Conservation (phyloP, 2,113 vertebrate genomes). For the Python bivittatus region DNA sequence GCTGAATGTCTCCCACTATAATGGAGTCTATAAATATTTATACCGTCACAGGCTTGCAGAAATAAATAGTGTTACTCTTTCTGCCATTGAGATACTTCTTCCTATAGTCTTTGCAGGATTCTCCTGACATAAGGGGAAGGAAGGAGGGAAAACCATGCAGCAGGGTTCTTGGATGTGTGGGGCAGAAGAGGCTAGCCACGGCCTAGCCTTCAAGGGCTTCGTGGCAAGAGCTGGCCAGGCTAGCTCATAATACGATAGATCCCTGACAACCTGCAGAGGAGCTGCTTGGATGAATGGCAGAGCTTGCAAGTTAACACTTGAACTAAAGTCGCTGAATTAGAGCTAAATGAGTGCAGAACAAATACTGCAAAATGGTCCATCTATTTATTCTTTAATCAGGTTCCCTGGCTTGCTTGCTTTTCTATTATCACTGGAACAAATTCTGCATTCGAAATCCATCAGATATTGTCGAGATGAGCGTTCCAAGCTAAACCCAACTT, state of each 20-base stretch:
- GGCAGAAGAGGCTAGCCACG: accelerated
- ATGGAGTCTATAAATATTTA: background rate
- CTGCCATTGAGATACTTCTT: accelerated
- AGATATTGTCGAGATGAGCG: background rate
- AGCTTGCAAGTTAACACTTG: background rate
- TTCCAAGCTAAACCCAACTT: background rate
- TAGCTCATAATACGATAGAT: background rate
- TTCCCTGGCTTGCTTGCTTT: background rate
- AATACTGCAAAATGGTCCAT: background rate
- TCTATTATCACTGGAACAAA: background rate
- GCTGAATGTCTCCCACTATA: conserved; percentile 4
- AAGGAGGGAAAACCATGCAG: accelerated
- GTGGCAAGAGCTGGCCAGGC: background rate
- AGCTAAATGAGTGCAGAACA: conserved; percentile 11
- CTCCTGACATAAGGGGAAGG: background rate
- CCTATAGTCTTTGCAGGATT: background rate
- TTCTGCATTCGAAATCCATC: background rate
- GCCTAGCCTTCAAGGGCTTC: background rate
- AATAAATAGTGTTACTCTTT: background rate
- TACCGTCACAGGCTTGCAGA: background rate
- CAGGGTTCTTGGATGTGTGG: no score
- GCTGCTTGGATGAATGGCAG: background rate
- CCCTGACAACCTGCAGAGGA: background rate
- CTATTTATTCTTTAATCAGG: conserved; percentile 15
- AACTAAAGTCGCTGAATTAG: background rate